Evolutionary conservation across 1,140 invertebrate genomes (phyloP), one percentile per base, ranked within the genome.

Genomic region (Cyphomyrmex costatus): DNA sequence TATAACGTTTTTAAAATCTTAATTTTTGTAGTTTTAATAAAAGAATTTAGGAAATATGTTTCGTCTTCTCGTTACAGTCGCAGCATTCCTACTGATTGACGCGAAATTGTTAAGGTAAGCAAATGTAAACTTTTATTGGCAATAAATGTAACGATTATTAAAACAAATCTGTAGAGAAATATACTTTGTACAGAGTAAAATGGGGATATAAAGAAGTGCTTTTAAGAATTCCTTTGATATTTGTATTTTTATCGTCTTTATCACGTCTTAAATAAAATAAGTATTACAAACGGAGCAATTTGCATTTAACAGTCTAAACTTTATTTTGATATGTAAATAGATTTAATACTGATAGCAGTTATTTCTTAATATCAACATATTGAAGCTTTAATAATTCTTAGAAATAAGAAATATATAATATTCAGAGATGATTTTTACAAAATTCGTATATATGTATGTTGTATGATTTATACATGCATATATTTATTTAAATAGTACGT

Each of bases 1-100:
- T 42, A 42, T 2, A 42, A 42, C 7, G 10, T 0, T 2, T 42
- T 2, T 42, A 10, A 42, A 42, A 42, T 42, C 36, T 42, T 42
- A 2, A 42, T 42, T 42, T 42, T 42, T 42, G 8, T 42, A 10
- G 8, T 0, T 42, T 42, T 42, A 42, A 42, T 42, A 0, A 42
- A 2, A 42, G 8, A 42, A 42, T 42, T 42, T 42, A 10, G 36
- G 8, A 42, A 91, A 86, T 49, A 93, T 93, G 92, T 89, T 82
- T 73, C 80, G 88, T 7, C 2, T 89, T 36, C 16, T 88, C 14
- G 19, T 90, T 21, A 30, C 66, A 12, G 21, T 90, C 21, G 49
- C 89, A 12, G 63, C 80, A 49, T 10, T 83, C 10, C 73, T 91
- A 14, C 51, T 92, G 1, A 42, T 68, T 2, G 89, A 78, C 60